Base-by-base conservation (phyloP, 2,113 vertebrate species). In the Takifugu flavidus region DNA sequence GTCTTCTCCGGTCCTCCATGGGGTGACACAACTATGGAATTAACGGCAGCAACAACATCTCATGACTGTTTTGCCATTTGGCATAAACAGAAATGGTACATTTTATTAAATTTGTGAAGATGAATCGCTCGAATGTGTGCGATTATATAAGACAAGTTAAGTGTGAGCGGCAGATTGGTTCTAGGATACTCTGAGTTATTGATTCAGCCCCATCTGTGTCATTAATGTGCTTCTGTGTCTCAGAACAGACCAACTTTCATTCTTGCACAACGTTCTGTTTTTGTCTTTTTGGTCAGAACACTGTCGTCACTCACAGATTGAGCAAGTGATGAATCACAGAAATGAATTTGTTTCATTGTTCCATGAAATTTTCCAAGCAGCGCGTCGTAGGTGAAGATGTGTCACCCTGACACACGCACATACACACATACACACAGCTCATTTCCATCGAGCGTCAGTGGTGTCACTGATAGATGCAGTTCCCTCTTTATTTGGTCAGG, bases 391-490 rank as follows among this genome's bases (percentile, higher is more conserved):
- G 53, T 51, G 51, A 56, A 57, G 65, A 61, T 54, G 49, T 52
- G 53, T 53, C 56, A 10, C 53, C 45, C 60, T 53, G 5, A 5
- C 52, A 20, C 26, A 8, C 4, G 53, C 15, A 43, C 70, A 46
- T 13, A 46, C 45, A 46, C 45, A 46, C 45, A 46, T 13, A 46
- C 44, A 45, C 44, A 45, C 44, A 45, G 44, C 44, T 79, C 47
- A 72, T 74, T 73, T 80, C 55, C 66, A 74, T 79, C 75, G n/a
- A 65, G 60, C 78, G 86, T 86, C 82, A 72, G 50, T 80, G 67
- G 61, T 80, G 84, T 85, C 82, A 70, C 54, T 82, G 78, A 79
- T 77, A 84, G 83, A 84, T 83, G 83, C 79, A 60, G 56, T 70
- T 72, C 52, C 49, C 59, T 82, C 65, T 85, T 75, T 71, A 79